Evolutionary conservation across 1,140 invertebrate species (phyloP).

Genomic region (Physella acuta): DNA sequence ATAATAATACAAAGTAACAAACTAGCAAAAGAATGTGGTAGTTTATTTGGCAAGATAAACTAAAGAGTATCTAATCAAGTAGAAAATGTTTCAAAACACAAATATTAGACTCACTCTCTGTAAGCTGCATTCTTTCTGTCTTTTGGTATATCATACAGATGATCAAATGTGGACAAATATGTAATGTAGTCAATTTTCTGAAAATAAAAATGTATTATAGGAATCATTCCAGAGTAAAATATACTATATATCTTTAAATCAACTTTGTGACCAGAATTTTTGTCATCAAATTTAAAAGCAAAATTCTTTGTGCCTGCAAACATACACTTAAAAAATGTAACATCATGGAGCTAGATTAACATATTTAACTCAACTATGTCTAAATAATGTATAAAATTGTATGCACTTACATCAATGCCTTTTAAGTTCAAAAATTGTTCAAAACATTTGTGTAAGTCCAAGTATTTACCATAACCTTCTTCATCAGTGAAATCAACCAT

Average conservation of each 20-base stretch:
- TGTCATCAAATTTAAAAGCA: too few relatives aligned
- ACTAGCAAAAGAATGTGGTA: neutral
- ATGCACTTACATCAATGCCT: slow-evolving; percentile 77
- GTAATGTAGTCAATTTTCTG: slow-evolving; percentile 94
- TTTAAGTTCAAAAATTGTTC: slow-evolving; percentile 96
- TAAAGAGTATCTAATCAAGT: too few relatives aligned
- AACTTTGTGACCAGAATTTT: too few relatives aligned
- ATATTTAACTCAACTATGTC: neutral
- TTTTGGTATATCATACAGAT: slow-evolving; percentile 92
- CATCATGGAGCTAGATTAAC: neutral
- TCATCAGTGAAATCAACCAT: slow-evolving; percentile 98
- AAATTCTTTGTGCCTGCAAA: too few relatives aligned
- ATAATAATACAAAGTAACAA: neutral
- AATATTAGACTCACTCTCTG: slow-evolving; percentile 64
- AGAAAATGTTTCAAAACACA: too few relatives aligned
- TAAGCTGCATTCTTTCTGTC: slow-evolving; percentile 94
- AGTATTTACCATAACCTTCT: slow-evolving; percentile 98
- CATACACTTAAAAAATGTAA: too few relatives aligned
- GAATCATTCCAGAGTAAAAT: too few relatives aligned
- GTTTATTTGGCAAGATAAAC: too few relatives aligned
- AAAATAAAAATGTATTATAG: too few relatives aligned
- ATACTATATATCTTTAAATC: too few relatives aligned
- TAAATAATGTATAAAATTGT: neutral
- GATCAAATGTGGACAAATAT: slow-evolving; percentile 92
- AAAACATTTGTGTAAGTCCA: slow-evolving; percentile 97